Base-by-base conservation (phyloP, 1,140 invertebrate genomes). In the Leptopilina boulardi region DNA sequence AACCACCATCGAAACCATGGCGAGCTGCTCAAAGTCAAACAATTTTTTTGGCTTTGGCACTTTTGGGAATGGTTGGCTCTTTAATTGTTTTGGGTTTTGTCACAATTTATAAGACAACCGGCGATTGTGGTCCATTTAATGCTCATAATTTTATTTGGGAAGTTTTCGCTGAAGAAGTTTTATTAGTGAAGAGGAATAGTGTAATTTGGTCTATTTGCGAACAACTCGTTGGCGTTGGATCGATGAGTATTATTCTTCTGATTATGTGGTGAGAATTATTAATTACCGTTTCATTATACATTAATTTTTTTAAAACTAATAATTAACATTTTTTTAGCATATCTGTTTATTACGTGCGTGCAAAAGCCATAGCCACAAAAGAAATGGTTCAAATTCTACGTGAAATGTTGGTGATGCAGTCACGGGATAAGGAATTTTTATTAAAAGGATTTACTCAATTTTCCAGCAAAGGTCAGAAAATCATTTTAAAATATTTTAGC, bases 351-450 rank as follows among this genome's bases (percentile, higher is more conserved):
- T 95, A 94, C 84, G 90, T 94, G 77, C 92, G 93, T 41, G 93
- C 94, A 1, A 91, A 93, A 76, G 92, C 93, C 0, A 82, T 90
- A 6, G 95, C 95, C 8, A 93, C 93, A 80, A 91, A 89, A 59
- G 90, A 93, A 78, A 94, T 94, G 92, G 93, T 95, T 30, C 87
- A 89, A 38, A 91, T 95, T 44, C 88, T 96, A 51, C 92, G 93
- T 18, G 91, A 94, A 47, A 95, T 96, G 93, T 88, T 96, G 42
- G 89, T 93, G 47, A 87, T 94, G 80, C 94, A 95, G 85, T 93
- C 94, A 1, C 93, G 94, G 87, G 95, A 96, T 87, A 96, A 95
- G 88, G 94, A 96, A 81, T 96, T 94, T 89, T 96, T 54, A 89
- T 95, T n/a, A 85, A 90, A 41, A 91, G 91, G 82, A 93, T 94